phyloP scores from a whole-genome alignment of 2,797 vertebrate genomes.

The Sphaeramia orbicularis region DNA sequence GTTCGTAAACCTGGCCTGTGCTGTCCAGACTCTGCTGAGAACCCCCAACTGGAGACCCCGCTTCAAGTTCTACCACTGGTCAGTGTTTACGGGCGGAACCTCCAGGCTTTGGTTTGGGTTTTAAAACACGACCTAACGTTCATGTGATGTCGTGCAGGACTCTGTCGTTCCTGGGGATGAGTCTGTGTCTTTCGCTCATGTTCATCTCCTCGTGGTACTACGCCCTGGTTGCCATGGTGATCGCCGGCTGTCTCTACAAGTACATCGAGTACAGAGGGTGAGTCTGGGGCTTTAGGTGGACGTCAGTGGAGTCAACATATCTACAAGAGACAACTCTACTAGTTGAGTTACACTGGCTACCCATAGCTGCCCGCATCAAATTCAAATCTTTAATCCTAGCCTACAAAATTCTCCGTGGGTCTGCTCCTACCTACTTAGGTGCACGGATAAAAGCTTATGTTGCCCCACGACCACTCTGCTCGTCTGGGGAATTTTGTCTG shows the following conservation, averaged over 20 bases:
- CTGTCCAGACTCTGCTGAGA: conserved; percentile 92
- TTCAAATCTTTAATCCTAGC: too few species aligned
- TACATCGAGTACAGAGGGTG: conserved; percentile 98
- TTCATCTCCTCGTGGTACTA: conserved; percentile 98
- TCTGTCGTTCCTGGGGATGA: conserved; percentile 97
- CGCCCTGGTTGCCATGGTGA: conserved; percentile 91
- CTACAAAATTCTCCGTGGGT: too few species aligned
- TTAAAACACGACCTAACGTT: neutral
- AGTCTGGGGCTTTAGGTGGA: conserved; percentile 73
- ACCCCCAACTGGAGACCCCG: conserved; percentile 97
- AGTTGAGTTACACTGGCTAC: too few species aligned
- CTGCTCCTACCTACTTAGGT: too few species aligned
- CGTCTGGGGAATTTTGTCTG: too few species aligned
- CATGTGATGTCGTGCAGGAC: conserved; percentile 82
- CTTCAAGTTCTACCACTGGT: conserved; percentile 97
- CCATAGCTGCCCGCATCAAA: too few species aligned
- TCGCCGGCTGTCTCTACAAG: conserved; percentile 96
- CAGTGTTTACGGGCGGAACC: conserved; percentile 3
- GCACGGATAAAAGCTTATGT: too few species aligned
- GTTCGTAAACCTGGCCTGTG: conserved; percentile 97
- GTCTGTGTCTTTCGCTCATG: conserved; percentile 95
- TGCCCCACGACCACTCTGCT: too few species aligned
- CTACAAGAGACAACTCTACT: too few species aligned
- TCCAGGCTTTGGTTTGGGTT: too few species aligned
- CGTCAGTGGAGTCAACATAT: too few species aligned